A percentile compares a stretch with the other conserved stretches of the same genome.
Evolutionary conservation across 2,888 invertebrate species (phyloP).

Genomic region (Zhuqinia jingwanae): DNA sequence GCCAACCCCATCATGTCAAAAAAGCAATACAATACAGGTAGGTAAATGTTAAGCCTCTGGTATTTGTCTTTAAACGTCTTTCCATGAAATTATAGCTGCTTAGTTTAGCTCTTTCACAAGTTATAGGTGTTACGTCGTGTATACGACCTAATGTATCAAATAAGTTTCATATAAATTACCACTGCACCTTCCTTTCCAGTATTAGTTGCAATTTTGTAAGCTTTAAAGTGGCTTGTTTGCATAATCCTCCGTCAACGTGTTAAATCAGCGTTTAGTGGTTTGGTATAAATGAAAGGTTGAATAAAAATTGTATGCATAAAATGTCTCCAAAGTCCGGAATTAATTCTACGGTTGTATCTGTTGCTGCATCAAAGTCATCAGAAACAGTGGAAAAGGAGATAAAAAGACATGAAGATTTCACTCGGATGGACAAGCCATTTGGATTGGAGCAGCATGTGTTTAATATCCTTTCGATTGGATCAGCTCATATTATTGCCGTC

Average conservation of each 20-base stretch:
- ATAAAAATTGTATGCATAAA: too few relatives aligned
- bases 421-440: conserved; percentile 39
- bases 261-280: too few relatives aligned
- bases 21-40: too few relatives aligned
- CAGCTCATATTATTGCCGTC: conserved; percentile 42
- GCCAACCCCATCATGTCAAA: too few relatives aligned
- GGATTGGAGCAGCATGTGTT: conserved; percentile 51
- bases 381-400: conserved; percentile 22
- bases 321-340: conserved; percentile 31
- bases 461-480: conserved; percentile 30
- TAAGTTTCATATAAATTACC: background rate
- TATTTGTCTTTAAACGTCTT: background rate
- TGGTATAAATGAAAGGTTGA: too few relatives aligned
- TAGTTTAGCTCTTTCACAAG: background rate
- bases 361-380: background rate
- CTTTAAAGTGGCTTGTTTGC: background rate
- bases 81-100: background rate
- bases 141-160: background rate
- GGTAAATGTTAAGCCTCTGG: background rate
- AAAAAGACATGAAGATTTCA: background rate
- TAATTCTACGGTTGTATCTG: background rate
- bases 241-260: background rate
- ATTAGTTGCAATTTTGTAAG: conserved; percentile 1
- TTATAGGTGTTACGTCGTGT: too few relatives aligned
- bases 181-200: background rate